Conservation (phyloP, 1,140 invertebrate species). For the Conus ventricosus region DNA sequence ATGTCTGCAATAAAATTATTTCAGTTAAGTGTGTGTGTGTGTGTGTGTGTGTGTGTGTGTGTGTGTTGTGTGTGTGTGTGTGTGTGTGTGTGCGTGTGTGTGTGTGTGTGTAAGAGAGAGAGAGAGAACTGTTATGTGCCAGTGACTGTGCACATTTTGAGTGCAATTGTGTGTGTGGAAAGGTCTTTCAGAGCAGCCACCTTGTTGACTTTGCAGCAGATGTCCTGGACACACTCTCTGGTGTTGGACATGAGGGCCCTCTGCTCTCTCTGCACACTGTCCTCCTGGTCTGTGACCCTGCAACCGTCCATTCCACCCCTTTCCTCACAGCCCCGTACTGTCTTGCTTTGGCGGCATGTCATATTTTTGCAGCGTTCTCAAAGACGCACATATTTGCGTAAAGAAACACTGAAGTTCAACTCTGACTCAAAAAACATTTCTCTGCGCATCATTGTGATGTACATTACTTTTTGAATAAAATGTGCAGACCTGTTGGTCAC, state of each 20-base stretch:
- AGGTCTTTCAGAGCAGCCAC: not conserved
- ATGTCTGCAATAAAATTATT: no score
- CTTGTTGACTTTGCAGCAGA: constrained; percentile 32
- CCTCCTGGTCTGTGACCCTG: not conserved
- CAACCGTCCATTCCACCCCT: not conserved
- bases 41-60: no score
- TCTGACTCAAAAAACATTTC: not conserved
- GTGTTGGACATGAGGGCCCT: not conserved
- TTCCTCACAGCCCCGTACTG: no score
- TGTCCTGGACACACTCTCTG: not conserved
- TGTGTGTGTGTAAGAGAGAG: not conserved
- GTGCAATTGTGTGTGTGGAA: no score
- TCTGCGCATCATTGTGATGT: no score
- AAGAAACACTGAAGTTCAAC: not conserved
- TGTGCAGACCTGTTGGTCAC: no score
- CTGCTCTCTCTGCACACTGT: not conserved
- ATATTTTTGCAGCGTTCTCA: not conserved
- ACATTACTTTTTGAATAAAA: no score
- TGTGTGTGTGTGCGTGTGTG: not conserved
- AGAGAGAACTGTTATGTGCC: not conserved
- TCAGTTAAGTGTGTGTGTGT: no score
- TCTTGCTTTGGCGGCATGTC: no score
- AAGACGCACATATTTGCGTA: not conserved
- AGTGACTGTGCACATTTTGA: no score
- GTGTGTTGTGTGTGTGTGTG: not conserved